Percentiles rank a stretch among this genome's conserved stretches.
phyloP scores from a whole-genome alignment of 1,140 invertebrate genomes.

The Fopius arisanus region DNA sequence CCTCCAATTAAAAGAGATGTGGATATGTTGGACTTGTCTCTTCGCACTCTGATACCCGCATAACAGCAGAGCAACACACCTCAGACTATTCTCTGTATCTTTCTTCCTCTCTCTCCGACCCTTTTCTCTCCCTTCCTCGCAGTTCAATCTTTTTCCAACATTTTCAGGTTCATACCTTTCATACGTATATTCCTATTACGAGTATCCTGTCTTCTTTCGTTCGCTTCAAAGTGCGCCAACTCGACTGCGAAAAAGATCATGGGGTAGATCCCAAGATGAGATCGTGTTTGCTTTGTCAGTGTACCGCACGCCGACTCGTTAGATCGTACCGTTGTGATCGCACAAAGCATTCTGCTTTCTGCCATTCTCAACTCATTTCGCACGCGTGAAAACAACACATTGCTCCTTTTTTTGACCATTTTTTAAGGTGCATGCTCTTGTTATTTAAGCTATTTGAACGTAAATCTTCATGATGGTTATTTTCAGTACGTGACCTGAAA shows the following conservation, averaged over 20 bases:
- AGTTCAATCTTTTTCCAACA: not conserved
- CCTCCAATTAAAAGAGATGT: slow-evolving; percentile 27
- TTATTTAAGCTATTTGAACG: not conserved
- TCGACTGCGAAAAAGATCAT: slow-evolving; percentile 31
- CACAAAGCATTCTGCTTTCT: not conserved
- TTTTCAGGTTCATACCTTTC: slow-evolving; percentile 9
- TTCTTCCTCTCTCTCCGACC: not conserved
- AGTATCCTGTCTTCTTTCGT: slow-evolving; percentile 17
- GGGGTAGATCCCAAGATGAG: slow-evolving; percentile 50
- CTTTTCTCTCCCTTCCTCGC: not conserved
- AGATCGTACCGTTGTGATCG: slow-evolving; percentile 26
- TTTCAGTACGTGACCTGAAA: too few relatives aligned
- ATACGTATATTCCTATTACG: slow-evolving; percentile 16
- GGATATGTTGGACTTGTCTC: slow-evolving; percentile 19
- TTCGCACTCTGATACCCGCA: slow-evolving; percentile 13
- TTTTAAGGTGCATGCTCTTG: not conserved
- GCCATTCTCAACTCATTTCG: slow-evolving; percentile 1
- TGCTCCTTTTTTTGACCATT: not conserved
- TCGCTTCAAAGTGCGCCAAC: not conserved
- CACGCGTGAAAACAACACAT: slow-evolving; percentile 30
- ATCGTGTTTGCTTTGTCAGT: slow-evolving; percentile 49
- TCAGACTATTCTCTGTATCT: not conserved
- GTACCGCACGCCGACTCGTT: slow-evolving; percentile 40
- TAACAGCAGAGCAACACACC: slow-evolving; percentile 7
- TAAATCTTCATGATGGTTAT: too few relatives aligned